Percentiles rank a stretch among this genome's conserved stretches.
Conservation (phyloP, 2,113 vertebrate genomes). For the Caranx melampygus region DNA sequence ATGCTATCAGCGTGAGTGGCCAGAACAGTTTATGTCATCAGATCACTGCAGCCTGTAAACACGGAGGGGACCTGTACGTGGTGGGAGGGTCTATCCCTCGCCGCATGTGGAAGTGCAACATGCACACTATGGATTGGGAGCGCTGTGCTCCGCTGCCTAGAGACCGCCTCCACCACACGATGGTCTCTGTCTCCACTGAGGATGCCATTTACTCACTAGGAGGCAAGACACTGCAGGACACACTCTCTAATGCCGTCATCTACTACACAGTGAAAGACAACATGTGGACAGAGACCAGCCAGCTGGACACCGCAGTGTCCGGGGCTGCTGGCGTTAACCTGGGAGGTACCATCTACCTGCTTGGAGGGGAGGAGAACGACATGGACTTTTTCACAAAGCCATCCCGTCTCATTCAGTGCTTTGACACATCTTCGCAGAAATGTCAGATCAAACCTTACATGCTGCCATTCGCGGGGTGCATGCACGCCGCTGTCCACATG, state of each 20-base stretch:
- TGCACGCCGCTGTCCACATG: constrained; percentile 97
- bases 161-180: constrained; percentile 96
- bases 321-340: constrained; percentile 96
- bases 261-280: constrained; percentile 97
- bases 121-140: constrained; percentile 98
- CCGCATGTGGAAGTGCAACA: constrained; percentile 99
- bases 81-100: constrained; percentile 97
- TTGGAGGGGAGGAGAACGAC: constrained; percentile 97
- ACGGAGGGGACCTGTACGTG: constrained; percentile 94
- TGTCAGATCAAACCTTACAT: constrained; percentile 95
- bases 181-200: constrained; percentile 92
- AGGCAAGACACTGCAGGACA: constrained; percentile 96
- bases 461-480: constrained; percentile 94
- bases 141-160: constrained; percentile 95
- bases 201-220: constrained; percentile 96
- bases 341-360: constrained; percentile 94
- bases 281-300: constrained; percentile 96
- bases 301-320: constrained; percentile 94
- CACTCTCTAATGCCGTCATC: constrained; percentile 95
- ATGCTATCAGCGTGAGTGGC: constrained; percentile 94
- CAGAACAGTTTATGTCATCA: constrained; percentile 99
- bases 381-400: constrained; percentile 99
- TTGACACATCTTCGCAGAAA: constrained; percentile 92
- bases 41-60: constrained; percentile 98
- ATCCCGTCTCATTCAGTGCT: constrained; percentile 97